Percentiles rank a stretch among this genome's conserved stretches.
Conservation (phyloP, 2,888 invertebrate genomes). For the Heliconius ismenius region DNA sequence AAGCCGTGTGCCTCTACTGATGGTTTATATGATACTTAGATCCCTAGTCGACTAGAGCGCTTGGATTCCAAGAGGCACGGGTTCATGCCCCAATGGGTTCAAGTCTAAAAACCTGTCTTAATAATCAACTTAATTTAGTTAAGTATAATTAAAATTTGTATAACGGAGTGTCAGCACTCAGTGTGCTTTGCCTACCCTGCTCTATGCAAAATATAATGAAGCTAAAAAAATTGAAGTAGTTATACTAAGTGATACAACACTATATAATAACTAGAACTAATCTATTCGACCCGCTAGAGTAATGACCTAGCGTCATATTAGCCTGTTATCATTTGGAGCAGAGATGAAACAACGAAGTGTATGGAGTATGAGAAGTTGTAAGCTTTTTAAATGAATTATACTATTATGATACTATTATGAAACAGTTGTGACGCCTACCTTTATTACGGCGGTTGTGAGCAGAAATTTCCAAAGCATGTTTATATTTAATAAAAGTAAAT, state of each 20-base stretch:
- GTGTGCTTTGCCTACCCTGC: not conserved
- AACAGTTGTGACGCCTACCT: not conserved
- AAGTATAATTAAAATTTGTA: not conserved
- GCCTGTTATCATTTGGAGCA: slow-evolving; percentile 33
- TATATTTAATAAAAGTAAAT: too few relatives aligned
- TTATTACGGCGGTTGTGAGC: too few relatives aligned
- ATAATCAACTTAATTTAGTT: not conserved
- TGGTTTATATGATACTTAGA: too few relatives aligned
- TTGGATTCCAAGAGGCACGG: too few relatives aligned
- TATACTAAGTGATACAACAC: not conserved
- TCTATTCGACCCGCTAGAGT: slow-evolving; percentile 23
- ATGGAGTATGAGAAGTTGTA: not conserved
- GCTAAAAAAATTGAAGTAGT: not conserved
- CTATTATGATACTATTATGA: too few relatives aligned
- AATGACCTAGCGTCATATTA: slow-evolving; percentile 38
- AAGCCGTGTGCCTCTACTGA: too few relatives aligned
- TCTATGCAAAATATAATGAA: not conserved
- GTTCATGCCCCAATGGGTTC: too few relatives aligned
- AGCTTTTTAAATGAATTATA: not conserved
- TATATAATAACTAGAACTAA: slow-evolving; percentile 1
- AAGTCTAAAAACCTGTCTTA: too few relatives aligned
- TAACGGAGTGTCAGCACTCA: not conserved
- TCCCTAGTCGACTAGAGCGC: too few relatives aligned
- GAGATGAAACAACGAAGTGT: slow-evolving; percentile 14
- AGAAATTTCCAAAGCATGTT: too few relatives aligned